Evolutionary conservation across 2,113 vertebrate species (phyloP).

Genomic region (Crotalus horridus): DNA sequence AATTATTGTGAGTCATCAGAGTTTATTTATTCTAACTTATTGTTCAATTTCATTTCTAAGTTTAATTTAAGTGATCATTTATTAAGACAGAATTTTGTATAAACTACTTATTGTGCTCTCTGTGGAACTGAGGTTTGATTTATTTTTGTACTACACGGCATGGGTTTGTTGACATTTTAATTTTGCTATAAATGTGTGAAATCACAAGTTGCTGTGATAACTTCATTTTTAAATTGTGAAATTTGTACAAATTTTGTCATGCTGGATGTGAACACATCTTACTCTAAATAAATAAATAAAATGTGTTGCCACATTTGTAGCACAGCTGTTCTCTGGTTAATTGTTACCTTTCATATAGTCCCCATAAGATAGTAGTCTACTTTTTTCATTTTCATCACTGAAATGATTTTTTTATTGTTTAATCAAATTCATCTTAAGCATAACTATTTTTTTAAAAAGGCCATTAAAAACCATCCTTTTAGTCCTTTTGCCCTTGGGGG

Average conservation of each 20-base stretch:
- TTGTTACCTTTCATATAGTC: conserved; percentile 50
- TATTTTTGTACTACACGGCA: conserved; percentile 99
- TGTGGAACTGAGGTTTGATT: conserved; percentile 99
- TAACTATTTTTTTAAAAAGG: not conserved
- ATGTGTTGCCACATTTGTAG: conserved; percentile 92
- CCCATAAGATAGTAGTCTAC: not conserved
- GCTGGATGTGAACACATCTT: conserved; percentile 99
- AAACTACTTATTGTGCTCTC: conserved; percentile 99
- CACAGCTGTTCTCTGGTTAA: conserved; percentile 63
- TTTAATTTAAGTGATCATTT: conserved; percentile 97
- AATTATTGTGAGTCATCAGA: conserved; percentile 98
- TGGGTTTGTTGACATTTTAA: conserved; percentile 99
- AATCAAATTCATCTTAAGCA: not conserved
- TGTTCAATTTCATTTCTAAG: conserved; percentile 91
- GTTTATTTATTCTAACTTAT: conserved; percentile 94
- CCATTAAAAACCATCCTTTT: not conserved
- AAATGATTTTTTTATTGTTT: conserved; percentile 25
- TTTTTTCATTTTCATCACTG: conserved; percentile 1
- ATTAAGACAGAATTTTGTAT: conserved; percentile 99
- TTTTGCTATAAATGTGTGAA: conserved; percentile 99
- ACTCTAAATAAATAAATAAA: conserved; percentile 91
- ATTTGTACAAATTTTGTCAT: conserved; percentile 99
- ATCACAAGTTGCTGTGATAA: conserved; percentile 99
- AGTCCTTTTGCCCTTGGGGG: not conserved
- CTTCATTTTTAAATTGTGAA: conserved; percentile 99